Evolutionary conservation across 2,113 vertebrate species (phyloP), one percentile per base, ranked within the genome.

Genomic region (Sisor rabdophorus): DNA sequence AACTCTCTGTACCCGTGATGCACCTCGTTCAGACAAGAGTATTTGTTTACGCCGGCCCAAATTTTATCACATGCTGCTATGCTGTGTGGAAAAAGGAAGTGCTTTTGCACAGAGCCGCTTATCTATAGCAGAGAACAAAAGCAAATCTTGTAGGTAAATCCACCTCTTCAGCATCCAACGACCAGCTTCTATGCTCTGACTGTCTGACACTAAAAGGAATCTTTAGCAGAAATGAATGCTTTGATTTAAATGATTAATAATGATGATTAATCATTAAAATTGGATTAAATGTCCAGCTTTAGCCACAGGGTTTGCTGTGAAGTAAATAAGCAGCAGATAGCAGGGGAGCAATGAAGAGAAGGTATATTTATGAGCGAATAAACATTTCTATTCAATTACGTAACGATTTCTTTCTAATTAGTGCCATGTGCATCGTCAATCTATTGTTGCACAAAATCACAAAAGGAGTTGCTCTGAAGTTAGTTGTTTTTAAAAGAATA

Each of bases 21-120:
- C 84, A 84, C 78, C 73, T 79, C 68, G n/a, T 87, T 80, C 86
- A 87, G 85, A 77, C 80, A 20, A 40, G 83, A 84, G 89, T 87
- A 89, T 92, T 90, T 92, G 90, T 90, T 92, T 90, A 91, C 90
- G 85, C 17, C 44, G 24, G 77, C 85, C 85, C 84, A 83, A 88
- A 87, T 89, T 87, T 88, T 87, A 87, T 88, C 83, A 40, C 28
- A 71, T 82, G 73, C 81, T 85, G 47, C 69, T 36, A 30, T 71
- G 82, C 80, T 65, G 61, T 87, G 76, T 81, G 56, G 67, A 84
- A 82, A 44, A 76, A 81, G 84, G 87, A 89, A 87, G 82, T 81
- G 82, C 76, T 86, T 86, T 55, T 77, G 73, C 47, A 15, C 24
- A 69, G 75, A 36, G 28, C 47, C 30, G 47, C 82, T 85, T 82